phyloP scores from a whole-genome alignment of 2,888 invertebrate species.

The Epsilonema sp. region DNA sequence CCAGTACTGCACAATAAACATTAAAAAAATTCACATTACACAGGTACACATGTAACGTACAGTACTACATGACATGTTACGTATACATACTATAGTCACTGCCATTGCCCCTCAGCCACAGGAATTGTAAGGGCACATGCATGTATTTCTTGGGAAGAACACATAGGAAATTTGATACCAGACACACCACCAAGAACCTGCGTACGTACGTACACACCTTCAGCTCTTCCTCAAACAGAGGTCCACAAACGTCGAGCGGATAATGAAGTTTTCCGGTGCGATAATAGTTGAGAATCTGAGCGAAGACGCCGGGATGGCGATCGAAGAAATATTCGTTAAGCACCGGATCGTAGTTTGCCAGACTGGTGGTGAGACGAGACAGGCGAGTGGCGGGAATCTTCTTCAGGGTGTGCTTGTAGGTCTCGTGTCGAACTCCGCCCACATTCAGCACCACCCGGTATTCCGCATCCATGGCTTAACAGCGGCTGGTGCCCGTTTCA shows the following conservation, averaged over 20 bases:
- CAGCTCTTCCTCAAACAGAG: slow-evolving; percentile 87
- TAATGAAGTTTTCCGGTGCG: slow-evolving; percentile 71
- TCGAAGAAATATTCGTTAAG: slow-evolving; percentile 98
- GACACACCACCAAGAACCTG: no score
- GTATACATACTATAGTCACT: no score
- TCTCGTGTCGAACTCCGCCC: slow-evolving; percentile 69
- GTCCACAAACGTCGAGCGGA: slow-evolving; percentile 93
- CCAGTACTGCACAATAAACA: slow-evolving; percentile 44
- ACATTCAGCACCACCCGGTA: slow-evolving; percentile 94
- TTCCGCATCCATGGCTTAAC: slow-evolving; percentile 61
- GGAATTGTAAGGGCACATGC: no score
- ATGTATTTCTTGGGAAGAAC: not conserved
- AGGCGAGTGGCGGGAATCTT: slow-evolving; percentile 65
- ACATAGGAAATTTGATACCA: no score
- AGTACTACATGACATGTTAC: no score
- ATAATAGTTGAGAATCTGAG: slow-evolving; percentile 74
- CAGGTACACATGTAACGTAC: not conserved
- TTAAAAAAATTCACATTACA: not conserved
- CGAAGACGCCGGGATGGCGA: slow-evolving; percentile 63
- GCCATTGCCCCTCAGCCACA: no score
- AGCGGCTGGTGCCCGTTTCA: no score
- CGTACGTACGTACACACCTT: not conserved
- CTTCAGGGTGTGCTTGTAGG: slow-evolving; percentile 43
- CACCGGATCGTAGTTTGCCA: slow-evolving; percentile 92
- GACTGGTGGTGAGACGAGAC: slow-evolving; percentile 62